Evolutionary conservation across 2,888 invertebrate species (phyloP), one percentile per base, ranked within the genome.

Genomic region (Tubulanus polymorphus): DNA sequence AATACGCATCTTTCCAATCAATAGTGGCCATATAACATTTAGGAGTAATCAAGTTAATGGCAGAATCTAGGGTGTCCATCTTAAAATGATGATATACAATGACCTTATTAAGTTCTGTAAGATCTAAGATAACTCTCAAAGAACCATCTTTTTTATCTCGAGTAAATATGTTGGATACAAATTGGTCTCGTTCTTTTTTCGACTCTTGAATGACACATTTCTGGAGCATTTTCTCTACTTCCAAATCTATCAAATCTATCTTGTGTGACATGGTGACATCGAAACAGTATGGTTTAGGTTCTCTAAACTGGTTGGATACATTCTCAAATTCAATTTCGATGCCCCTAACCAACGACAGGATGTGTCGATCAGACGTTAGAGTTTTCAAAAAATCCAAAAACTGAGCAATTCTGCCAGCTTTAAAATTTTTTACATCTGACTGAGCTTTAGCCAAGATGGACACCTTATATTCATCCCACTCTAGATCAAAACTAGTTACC

Each of bases 1-100:
- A 63, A 25, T 63, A 61, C 2, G 59, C 63, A 47, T 61, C 59
- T 41, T 56, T 54, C 25, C 60, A 37, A 48, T 65, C 63, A 18
- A 59, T 45, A 35, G 57, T 56, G 23, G 63, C 62, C 54, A 65
- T 57, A 48, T 32, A 62, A 55, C 61, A 60, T 18, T 46, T 50
- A 20, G 52, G 53, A 47, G 50, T 62, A 15, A 56, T 37, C n/a
- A 53, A 1, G 3, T 48, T 37, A 5, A 52, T 8, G n/a, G 53
- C 56, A 29, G 59, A 48, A 41, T 63, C 28, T 10, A 61, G 35
- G n/a, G 62, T 62, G 23, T 60, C 59, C 56, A 60, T 62, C 54
- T 65, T 63, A 48, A 65, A 65, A 59, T 63, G 63, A 26, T 56
- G 51, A 46, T 65, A 64, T 57, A 26, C 37, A 8, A 53, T 28